Conservation (phyloP, 2,113 vertebrate species). For the Dromas ardeola region DNA sequence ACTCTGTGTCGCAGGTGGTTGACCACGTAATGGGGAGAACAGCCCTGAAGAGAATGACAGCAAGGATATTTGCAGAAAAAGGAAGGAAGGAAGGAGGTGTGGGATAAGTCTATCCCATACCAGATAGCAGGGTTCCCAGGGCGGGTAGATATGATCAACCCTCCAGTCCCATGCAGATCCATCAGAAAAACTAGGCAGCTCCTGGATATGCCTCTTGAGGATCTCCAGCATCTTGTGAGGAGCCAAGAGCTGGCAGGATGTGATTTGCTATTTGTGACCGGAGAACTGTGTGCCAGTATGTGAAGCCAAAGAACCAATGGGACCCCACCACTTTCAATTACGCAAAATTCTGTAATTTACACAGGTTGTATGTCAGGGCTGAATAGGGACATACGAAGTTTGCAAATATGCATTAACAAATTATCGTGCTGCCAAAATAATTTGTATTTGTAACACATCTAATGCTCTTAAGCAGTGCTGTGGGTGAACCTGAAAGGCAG, state of each 20-base stretch:
- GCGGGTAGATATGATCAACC: too few relatives aligned
- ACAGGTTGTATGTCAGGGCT: not conserved
- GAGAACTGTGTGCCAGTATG: not conserved
- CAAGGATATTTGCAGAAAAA: not conserved
- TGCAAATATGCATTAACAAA: slow-evolving; percentile 50
- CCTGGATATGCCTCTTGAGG: not conserved
- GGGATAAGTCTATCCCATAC: not conserved
- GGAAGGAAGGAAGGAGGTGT: not conserved
- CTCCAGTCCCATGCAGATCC: not conserved
- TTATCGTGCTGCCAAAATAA: slow-evolving; percentile 40
- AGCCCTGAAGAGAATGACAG: accelerated
- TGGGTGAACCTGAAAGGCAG: slow-evolving; percentile 65
- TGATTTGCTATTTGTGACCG: not conserved
- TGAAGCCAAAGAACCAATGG: not conserved
- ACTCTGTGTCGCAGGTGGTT: not conserved
- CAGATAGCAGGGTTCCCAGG: not conserved
- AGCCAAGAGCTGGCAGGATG: not conserved
- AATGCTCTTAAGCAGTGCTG: slow-evolving; percentile 40
- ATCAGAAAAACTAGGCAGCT: not conserved
- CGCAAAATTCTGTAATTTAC: not conserved
- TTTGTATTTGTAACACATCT: slow-evolving; percentile 41
- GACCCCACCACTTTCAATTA: not conserved
- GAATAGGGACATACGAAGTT: slow-evolving; percentile 3
- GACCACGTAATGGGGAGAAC: not conserved
- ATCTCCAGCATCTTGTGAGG: not conserved